Base-by-base conservation (phyloP, 2,113 vertebrate species). In the Solenodon paradoxus region DNA sequence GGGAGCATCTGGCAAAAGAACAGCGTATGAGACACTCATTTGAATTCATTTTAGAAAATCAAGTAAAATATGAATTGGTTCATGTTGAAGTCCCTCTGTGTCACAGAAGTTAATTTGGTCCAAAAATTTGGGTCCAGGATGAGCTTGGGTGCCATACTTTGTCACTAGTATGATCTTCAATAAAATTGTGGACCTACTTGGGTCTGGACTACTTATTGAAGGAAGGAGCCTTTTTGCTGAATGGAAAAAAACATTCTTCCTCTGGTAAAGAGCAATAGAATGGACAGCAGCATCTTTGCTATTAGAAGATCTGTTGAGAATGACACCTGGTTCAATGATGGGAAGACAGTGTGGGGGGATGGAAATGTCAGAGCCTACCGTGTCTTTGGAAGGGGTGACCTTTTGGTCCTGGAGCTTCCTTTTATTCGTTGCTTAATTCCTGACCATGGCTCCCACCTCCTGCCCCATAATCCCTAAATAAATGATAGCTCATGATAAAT, bases 1-100 rank as follows among this genome's bases (percentile, higher is more conserved):
- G 96, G 95, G 94, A 97, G 93, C 98, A 98, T 98, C 97, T 98
- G 98, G 96, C 96, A 92, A 98, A 97, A 12, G 75, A 97, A 94
- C 59, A 95, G 90, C 95, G 91, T 96, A 92, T 88, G 91, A 98
- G 91, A 92, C 94, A 80, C 87, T 95, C 75, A 63, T 96, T 90
- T 94, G 96, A 95, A 97, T 96, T 53, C 92, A 79, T 97, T 93
- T 97, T 93, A 96, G 97, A 98, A 98, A 98, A 97, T 97, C 97
- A 98, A 97, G 95, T 92, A 97, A 97, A 97, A 94, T 97, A 61
- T 77, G 72, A 97, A 96, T 88, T 96, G 91, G 61, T 26, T 98
- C 24, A 97, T 92, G 95, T 92, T 88, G 81, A 90, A 95, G 53
- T 96, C 96, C 81, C 47, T 92, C 90, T 89, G 77, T 71, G 80